These are phyloP conservation scores for Indicator indicator DNA, from an alignment of 2,113 vertebrate species.

Conservation along the genomic window DNA sequence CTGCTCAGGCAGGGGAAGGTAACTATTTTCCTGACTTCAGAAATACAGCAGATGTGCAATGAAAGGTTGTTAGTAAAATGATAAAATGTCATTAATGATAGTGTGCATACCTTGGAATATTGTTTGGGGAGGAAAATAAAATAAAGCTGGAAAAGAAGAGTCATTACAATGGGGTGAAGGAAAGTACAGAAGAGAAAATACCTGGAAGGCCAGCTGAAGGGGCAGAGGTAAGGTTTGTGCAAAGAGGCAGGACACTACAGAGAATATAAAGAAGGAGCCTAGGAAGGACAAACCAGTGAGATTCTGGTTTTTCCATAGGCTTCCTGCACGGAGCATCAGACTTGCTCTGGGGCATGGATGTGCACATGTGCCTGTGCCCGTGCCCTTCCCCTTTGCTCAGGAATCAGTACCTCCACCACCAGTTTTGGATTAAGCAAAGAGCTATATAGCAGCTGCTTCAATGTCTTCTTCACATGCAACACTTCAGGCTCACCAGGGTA, in stretches of 20 bases:
- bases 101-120: neutral
- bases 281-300: neutral
- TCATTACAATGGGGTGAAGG: neutral
- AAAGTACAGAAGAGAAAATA: neutral
- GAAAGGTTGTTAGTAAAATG: neutral
- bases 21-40: constrained; percentile 44
- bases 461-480: neutral
- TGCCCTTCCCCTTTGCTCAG: neutral
- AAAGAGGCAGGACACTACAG: neutral
- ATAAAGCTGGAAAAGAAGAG: neutral
- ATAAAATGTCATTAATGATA: constrained; percentile 5
- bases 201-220: neutral
- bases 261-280: neutral
- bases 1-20: neutral
- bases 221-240: neutral
- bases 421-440: constrained; percentile 6
- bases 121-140: neutral
- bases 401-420: neutral
- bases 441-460: neutral
- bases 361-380: neutral
- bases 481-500: neutral
- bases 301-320: neutral
- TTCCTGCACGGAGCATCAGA: neutral
- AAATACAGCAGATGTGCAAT: neutral
- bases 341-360: neutral